Evolutionary conservation across 1,140 invertebrate genomes (phyloP).

Genomic region (Augochlora pura): DNA sequence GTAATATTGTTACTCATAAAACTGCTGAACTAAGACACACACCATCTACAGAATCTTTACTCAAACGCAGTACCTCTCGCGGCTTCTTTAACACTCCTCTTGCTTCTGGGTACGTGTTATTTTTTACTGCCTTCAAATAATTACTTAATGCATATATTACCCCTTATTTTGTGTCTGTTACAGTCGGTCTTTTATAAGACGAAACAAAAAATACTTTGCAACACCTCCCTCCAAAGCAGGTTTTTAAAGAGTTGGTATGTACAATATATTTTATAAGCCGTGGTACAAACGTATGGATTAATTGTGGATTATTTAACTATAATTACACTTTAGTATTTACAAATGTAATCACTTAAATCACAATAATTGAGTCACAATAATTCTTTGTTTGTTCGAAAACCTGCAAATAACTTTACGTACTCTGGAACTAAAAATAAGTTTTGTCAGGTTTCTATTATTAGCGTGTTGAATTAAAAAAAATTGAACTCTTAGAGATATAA

Average conservation of each 20-base stretch:
- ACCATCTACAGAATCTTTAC: conserved; percentile 81
- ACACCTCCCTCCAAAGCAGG: conserved; percentile 74
- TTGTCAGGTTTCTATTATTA: conserved; percentile 1
- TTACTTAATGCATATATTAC: background rate
- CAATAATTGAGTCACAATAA: too few relatives aligned
- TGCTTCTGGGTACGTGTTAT: conserved; percentile 63
- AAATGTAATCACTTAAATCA: too few relatives aligned
- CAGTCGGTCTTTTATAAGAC: conserved; percentile 74
- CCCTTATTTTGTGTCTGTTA: conserved; percentile 19
- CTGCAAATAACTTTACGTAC: conserved; percentile 16
- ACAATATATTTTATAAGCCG: conserved; percentile 24
- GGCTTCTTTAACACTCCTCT: conserved; percentile 77
- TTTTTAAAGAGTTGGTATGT: conserved; percentile 59
- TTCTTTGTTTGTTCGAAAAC: conserved; percentile 21
- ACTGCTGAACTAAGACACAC: conserved; percentile 78
- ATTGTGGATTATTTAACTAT: background rate
- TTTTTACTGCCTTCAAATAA: background rate
- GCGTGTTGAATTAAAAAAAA: background rate
- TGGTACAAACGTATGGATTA: conserved; percentile 11
- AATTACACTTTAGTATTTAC: conserved; percentile 2
- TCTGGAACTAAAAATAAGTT: background rate
- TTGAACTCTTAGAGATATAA: conserved; percentile 28
- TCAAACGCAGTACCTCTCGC: conserved; percentile 76
- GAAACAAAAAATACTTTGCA: conserved; percentile 78
- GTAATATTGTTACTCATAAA: conserved; percentile 69